Evolutionary conservation across 2,888 invertebrate species (phyloP), one percentile per base, ranked within the genome.

Genomic region (Atherix ibis): DNA sequence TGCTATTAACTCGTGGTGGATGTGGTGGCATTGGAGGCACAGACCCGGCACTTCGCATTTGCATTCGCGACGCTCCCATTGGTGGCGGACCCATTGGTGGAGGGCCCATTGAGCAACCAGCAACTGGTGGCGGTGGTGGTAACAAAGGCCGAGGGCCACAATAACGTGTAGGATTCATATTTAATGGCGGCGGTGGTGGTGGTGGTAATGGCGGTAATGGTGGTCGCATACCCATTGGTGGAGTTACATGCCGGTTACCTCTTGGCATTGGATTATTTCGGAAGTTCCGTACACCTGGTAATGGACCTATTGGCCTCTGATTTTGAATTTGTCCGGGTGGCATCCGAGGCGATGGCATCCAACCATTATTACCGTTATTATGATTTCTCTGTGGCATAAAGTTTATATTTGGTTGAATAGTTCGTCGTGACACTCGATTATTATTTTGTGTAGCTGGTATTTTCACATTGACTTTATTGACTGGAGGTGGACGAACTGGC

Each of bases 191-290:
- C 9, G 39, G 27, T 18, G 36, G 40, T n/a, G 37, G 37, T 15
- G 35, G 38, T 60, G 61, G 62, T 29, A 41, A 38, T 3, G 52
- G 47, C 12, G 42, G 35, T 18, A 35, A 35, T 12, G 42, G 39
- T 3, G 51, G 47, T 43, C 56, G 46, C 32, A 52, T 54, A 8
- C 33, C 34, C 18, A 36, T 35, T 14, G 40, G 40, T 19, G 45
- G 46, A n/a, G 47, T 49, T 1, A 45, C 45, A 5, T 48, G 48
- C 19, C 49, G 46, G 5, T 30, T 36, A 3, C 27, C 24, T 42
- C 46, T 37, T 5, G 34, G 48, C 9, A 43, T 46, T 22, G 49
- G 53, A 15, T 28, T 39, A 30, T 37, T 41, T 10, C 44, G 36
- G 17, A 39, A 39, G 24, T 40, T 43, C 44, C 49, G 34, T 22